Base-by-base conservation (phyloP, 2,888 invertebrate genomes). In the Lasiommata megera region DNA sequence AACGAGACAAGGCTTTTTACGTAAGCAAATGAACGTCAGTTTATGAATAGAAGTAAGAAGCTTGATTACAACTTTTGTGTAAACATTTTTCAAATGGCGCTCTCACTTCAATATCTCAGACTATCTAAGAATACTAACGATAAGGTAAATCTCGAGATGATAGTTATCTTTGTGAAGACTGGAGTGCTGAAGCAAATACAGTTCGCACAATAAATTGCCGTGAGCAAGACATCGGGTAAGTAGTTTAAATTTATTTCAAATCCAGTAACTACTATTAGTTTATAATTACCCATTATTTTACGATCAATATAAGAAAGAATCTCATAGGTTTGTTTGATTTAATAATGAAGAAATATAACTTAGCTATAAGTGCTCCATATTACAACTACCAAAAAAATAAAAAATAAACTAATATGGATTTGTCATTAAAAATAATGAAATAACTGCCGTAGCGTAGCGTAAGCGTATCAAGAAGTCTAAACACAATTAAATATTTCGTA, bases 91-190 rank as follows among this genome's bases (percentile, higher is more conserved):
- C 14, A 2, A n/a, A 36, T 12, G 7, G 14, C 37, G 12, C 12
- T 36, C 31, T 47, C 18, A 14, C 37, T 37, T 18, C 18, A 36
- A 48, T 23, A 48, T 37, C 23, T 37, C 12, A 14, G 17, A 56
- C 47, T 60, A 60, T 56, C 52, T 53, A 59, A 23, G 47, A 48
- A 53, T 17, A 38, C 28, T 55, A 56, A 52, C 46, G 82, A 82
- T 82, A 80, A 80, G 67, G 67, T 56, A 67, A 72, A 68, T 78
- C 78, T 80, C 71, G 70, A 86, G 88, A 87, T 84, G 83, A 67
- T 57, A 63, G 65, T 83, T 87, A 88, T 86, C 86, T 73, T 65
- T 59, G 41, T 64, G 69, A 61, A 64, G 63, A 65, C 64, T 64
- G 65, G 69, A 63, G 54, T 40, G 53, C 65, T 61, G 56, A 67